These are phyloP conservation scores for Calyptomena viridis DNA, from an alignment of 2,113 vertebrate species.

Conservation along the genomic window DNA sequence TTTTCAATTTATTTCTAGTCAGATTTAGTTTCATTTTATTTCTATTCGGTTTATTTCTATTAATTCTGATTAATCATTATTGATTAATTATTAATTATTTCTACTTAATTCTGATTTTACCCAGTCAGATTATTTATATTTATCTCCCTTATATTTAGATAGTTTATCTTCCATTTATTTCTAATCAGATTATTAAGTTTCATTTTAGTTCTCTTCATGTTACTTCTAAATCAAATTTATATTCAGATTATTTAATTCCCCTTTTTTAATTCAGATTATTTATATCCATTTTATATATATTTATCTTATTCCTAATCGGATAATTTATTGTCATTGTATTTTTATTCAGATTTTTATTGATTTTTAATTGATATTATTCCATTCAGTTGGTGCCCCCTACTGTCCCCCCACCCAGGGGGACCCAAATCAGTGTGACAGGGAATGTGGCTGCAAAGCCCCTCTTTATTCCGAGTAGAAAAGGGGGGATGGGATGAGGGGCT, in stretches of 20 bases:
- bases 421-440: background rate
- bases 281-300: background rate
- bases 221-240: background rate
- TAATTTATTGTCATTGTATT: background rate
- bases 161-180: background rate
- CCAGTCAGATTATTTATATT: background rate
- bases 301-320: background rate
- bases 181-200: background rate
- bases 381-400: background rate
- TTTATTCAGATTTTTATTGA: background rate
- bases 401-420: background rate
- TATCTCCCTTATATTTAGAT: background rate
- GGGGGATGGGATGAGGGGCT: background rate
- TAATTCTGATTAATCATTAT: background rate
- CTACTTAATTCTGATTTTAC: background rate
- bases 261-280: background rate
- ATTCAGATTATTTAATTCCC: background rate
- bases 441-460: background rate
- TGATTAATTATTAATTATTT: background rate
- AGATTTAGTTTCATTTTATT: background rate
- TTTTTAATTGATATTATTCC: too few species aligned
- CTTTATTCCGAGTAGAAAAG: slow-evolving; percentile 10
- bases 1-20: background rate
- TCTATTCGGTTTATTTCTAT: background rate
- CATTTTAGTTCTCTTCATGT: background rate